phyloP scores from a whole-genome alignment of 2,888 invertebrate species.

The Ceratothoa steindachneri region DNA sequence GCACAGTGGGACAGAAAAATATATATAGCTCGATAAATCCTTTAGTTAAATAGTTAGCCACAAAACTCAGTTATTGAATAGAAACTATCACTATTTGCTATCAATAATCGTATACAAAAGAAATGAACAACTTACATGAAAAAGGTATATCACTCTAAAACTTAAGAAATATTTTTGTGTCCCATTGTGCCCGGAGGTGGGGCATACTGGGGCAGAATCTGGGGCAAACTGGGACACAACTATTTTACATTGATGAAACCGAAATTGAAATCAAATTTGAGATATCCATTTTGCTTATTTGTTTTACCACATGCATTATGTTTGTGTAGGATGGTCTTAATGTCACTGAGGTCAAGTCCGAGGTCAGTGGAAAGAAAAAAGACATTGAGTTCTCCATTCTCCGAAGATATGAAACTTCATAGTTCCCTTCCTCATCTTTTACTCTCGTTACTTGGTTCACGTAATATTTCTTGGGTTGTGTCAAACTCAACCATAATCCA shows the following conservation, averaged over 20 bases:
- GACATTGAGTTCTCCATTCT: not conserved
- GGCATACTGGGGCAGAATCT: not conserved
- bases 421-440: not conserved
- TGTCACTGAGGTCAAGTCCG: not conserved
- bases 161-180: not conserved
- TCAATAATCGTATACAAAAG: too few relatives aligned
- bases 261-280: not conserved
- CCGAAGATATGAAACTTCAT: not conserved
- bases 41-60: too few relatives aligned
- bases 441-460: not conserved
- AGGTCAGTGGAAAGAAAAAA: not conserved
- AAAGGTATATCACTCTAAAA: too few relatives aligned
- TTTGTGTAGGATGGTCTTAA: not conserved
- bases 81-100: too few relatives aligned
- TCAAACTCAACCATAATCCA: constrained; percentile 21
- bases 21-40: too few relatives aligned
- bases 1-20: not conserved
- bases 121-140: too few relatives aligned
- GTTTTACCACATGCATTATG: not conserved
- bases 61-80: too few relatives aligned
- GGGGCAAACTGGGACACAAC: not conserved
- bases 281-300: not conserved
- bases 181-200: not conserved
- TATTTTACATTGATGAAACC: not conserved
- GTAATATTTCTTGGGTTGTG: constrained; percentile 13